phyloP scores from a whole-genome alignment of 2,113 vertebrate genomes.

The human (Homo sapiens) region DNA sequence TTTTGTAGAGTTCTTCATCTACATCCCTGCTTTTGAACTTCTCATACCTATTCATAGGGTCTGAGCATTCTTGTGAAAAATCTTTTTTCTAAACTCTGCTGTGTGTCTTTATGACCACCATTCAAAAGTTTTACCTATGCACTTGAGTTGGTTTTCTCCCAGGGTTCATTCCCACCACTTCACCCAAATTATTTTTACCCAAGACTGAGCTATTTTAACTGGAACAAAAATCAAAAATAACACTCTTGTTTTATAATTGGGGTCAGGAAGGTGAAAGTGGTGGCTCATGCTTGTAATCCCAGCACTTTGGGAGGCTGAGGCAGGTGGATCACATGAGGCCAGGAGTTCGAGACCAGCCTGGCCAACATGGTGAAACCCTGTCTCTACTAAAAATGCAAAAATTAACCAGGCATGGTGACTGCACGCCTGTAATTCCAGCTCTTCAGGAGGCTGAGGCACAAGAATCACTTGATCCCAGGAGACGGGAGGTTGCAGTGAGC shows the following conservation, averaged over 20 bases:
- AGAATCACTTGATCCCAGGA: too few species aligned
- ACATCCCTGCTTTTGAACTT: not conserved
- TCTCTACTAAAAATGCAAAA: too few species aligned
- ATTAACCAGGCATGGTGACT: too few species aligned
- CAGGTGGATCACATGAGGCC: too few species aligned
- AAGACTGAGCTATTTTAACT: not conserved
- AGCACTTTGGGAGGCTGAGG: too few species aligned
- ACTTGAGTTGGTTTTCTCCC: not conserved
- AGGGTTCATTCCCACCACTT: not conserved
- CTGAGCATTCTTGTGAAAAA: not conserved
- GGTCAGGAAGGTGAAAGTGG: fast-evolving
- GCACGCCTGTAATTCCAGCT: too few species aligned
- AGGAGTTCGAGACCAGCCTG: too few species aligned
- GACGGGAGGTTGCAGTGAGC: too few species aligned
- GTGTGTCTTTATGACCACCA: not conserved
- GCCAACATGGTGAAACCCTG: too few species aligned
- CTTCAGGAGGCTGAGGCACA: too few species aligned
- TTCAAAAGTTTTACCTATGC: not conserved
- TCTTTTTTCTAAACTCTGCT: not conserved
- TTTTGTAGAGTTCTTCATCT: not conserved
- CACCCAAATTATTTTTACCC: not conserved
- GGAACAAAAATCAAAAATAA: not conserved
- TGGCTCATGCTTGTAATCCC: too few species aligned
- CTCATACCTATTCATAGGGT: not conserved
- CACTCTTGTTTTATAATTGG: not conserved